These are phyloP conservation scores for Mus minutoides DNA, from an alignment of 2,797 vertebrate species.

Conservation along the genomic window DNA sequence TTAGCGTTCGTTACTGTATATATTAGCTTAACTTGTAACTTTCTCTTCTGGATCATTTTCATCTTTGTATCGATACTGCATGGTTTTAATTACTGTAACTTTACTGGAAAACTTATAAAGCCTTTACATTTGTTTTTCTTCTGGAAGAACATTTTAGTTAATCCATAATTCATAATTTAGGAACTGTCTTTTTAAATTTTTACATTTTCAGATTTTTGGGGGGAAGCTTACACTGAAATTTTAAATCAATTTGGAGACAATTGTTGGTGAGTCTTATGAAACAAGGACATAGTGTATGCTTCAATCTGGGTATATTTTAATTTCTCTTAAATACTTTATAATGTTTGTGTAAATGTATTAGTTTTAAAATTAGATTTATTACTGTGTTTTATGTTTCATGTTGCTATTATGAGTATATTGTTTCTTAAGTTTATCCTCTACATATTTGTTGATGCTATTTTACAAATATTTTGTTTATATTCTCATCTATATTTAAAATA, in stretches of 20 bases:
- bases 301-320: neutral
- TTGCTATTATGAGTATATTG: neutral
- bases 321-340: constrained; percentile 15
- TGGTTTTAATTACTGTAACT: neutral
- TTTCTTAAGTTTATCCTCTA: constrained; percentile 29
- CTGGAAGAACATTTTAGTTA: constrained; percentile 4
- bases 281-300: neutral
- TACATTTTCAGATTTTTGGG: neutral
- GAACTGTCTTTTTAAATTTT: neutral
- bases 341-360: neutral
- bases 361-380: constrained; percentile 36
- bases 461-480: constrained; percentile 9
- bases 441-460: neutral
- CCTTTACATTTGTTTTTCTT: neutral
- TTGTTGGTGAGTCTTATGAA: neutral
- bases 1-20: neutral
- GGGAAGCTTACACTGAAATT: neutral
- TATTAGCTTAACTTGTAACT: neutral
- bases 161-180: neutral
- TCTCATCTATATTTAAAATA: neutral
- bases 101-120: neutral
- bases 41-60: neutral
- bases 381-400: neutral
- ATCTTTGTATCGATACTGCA: neutral
- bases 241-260: constrained; percentile 23